These are phyloP conservation scores for Danio kyathit DNA, from an alignment of 2,797 vertebrate genomes.

Conservation along the genomic window DNA sequence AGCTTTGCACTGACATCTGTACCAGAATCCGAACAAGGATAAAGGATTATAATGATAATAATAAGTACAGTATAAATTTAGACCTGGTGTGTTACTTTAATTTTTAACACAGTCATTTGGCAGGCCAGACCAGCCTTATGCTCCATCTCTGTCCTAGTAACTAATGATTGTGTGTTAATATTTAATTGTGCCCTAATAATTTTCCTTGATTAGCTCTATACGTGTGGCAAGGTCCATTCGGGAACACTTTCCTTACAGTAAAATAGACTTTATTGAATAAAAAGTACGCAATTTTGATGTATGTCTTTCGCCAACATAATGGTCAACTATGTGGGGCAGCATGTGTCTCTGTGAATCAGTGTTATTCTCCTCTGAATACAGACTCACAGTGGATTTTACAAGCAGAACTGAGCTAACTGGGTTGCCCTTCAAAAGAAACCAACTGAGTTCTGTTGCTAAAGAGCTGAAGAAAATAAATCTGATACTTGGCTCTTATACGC, in stretches of 20 bases:
- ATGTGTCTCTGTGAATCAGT: neutral
- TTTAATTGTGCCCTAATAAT: slow-evolving; percentile 23
- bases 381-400: neutral
- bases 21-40: neutral
- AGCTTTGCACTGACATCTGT: neutral
- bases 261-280: neutral
- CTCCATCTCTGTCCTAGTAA: slow-evolving; percentile 37
- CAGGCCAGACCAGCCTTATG: slow-evolving; percentile 20
- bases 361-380: slow-evolving; percentile 10
- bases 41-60: neutral
- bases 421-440: neutral
- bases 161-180: slow-evolving; percentile 44
- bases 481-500: neutral
- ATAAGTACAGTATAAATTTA: slow-evolving; percentile 32
- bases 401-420: neutral
- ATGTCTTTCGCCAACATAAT: neutral
- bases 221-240: slow-evolving; percentile 1
- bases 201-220: slow-evolving; percentile 18
- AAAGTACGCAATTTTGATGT: neutral
- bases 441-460: neutral
- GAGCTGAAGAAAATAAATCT: neutral
- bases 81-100: slow-evolving; percentile 22
- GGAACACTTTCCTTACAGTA: neutral
- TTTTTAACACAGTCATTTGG: slow-evolving; percentile 46
- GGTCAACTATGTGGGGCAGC: slow-evolving; percentile 17